Evolutionary conservation across 2,797 vertebrate genomes (phyloP).

Genomic region (Oceanodroma leucorhoa): DNA sequence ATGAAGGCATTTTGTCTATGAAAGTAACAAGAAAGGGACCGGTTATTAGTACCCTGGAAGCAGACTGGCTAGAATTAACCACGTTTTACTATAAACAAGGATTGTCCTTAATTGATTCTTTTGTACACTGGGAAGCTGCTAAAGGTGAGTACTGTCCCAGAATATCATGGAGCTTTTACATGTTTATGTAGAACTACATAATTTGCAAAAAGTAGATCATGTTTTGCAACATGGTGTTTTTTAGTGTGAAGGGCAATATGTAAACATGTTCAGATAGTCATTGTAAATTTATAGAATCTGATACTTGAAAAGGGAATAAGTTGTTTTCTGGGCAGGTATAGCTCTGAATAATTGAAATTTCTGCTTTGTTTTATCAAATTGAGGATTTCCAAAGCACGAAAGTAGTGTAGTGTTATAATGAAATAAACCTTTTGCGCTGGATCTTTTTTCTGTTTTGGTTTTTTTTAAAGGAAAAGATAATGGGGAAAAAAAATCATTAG

Average conservation of each 20-base stretch:
- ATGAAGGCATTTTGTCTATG: slow-evolving; percentile 90
- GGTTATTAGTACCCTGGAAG: slow-evolving; percentile 89
- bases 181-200: background rate
- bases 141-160: slow-evolving; percentile 80
- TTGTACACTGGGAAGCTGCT: slow-evolving; percentile 91
- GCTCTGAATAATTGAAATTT: background rate
- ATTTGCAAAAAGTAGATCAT: background rate
- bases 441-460: background rate
- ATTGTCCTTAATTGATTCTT: slow-evolving; percentile 92
- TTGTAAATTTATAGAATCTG: background rate
- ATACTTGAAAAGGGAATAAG: background rate
- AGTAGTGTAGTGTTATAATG: background rate
- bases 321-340: background rate
- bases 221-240: background rate
- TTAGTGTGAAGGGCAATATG: background rate
- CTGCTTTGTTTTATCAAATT: background rate
- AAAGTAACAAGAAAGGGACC: slow-evolving; percentile 91
- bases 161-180: background rate
- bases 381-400: background rate
- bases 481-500: background rate
- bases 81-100: slow-evolving; percentile 93
- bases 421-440: background rate
- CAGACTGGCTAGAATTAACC: slow-evolving; percentile 95
- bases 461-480: background rate
- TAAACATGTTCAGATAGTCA: background rate